These are phyloP conservation scores for Ptilonorhynchus violaceus DNA, from an alignment of 2,113 vertebrate species.

Conservation along the genomic window DNA sequence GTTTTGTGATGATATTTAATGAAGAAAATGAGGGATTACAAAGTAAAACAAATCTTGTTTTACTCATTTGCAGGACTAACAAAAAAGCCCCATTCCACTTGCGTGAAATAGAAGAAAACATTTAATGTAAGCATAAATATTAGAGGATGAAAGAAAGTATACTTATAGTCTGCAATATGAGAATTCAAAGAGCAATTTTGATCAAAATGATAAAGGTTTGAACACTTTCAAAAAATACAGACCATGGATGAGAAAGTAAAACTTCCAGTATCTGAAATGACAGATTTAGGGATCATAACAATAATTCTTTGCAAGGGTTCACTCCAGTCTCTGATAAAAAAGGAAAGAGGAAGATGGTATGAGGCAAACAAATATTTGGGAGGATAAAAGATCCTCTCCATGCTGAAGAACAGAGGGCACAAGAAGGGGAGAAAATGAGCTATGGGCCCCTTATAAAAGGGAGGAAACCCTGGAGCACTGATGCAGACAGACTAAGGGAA, in stretches of 20 bases:
- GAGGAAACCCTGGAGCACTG: not conserved
- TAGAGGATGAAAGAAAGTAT: not conserved
- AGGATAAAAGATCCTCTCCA: not conserved
- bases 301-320: not conserved
- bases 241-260: not conserved
- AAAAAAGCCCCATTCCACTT: rapidly evolving
- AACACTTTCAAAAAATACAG: not conserved
- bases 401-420: not conserved
- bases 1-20: not conserved
- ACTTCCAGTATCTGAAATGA: not conserved
- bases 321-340: not conserved
- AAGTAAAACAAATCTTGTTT: not conserved
- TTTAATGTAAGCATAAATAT: not conserved
- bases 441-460: not conserved
- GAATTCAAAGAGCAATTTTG: not conserved
- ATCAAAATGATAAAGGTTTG: not conserved
- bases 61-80: not conserved
- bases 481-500: not conserved
- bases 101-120: not conserved
- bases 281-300: not conserved
- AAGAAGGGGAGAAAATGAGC: not conserved
- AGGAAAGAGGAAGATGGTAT: not conserved
- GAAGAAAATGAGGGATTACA: not conserved
- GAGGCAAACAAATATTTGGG: not conserved
- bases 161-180: not conserved